Evolutionary conservation across 2,888 invertebrate species (phyloP).

Genomic region (Eumacrocentrus americanus): DNA sequence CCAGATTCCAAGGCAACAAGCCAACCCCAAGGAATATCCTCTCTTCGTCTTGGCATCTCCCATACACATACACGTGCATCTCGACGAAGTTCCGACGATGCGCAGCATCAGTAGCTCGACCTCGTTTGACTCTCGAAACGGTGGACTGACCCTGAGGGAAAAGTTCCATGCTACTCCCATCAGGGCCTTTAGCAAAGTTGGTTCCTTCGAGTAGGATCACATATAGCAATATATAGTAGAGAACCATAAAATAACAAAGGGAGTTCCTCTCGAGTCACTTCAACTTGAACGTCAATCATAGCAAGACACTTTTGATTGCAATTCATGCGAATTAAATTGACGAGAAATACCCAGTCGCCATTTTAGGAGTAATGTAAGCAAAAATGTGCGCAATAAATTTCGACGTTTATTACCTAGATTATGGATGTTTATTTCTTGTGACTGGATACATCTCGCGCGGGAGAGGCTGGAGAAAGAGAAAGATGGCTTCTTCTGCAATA

Average conservation of each 20-base stretch:
- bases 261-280: no score
- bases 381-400: no score
- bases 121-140: slow-evolving; percentile 15
- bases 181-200: neutral
- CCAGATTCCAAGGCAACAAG: neutral
- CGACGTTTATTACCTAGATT: neutral
- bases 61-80: neutral
- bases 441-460: neutral
- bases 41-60: no score
- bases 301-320: no score
- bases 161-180: neutral
- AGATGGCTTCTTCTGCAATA: slow-evolving; percentile 28
- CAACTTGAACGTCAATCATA: no score
- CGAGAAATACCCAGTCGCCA: no score
- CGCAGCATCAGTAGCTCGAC: slow-evolving; percentile 4
- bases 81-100: slow-evolving; percentile 6
- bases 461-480: slow-evolving; percentile 7
- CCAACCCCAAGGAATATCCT: neutral
- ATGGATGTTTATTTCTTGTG: neutral
- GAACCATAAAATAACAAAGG: no score
- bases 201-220: neutral
- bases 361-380: no score
- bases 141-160: slow-evolving; percentile 16
- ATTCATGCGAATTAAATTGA: no score
- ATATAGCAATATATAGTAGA: no score